Percentiles rank a stretch among this genome's conserved stretches.
Evolutionary conservation across 2,113 vertebrate species (phyloP).

Genomic region (Rhinogobius similis): DNA sequence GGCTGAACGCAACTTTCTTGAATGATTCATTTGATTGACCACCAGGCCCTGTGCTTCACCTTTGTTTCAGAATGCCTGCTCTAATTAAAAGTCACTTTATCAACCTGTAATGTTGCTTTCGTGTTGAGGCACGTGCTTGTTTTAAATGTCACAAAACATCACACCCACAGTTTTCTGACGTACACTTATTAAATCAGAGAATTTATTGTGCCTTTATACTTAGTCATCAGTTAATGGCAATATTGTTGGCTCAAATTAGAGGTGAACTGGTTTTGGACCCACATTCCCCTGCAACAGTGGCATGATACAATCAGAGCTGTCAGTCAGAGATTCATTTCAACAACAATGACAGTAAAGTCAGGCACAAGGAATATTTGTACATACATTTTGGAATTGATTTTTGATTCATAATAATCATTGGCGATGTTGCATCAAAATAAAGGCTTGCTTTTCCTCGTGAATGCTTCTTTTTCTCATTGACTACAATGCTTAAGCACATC

Average conservation of each 20-base stretch:
- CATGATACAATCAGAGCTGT: not conserved
- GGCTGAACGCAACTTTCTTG: no score
- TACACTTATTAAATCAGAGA: not conserved
- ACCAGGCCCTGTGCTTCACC: no score
- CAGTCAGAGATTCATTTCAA: not conserved
- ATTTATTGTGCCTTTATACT: not conserved
- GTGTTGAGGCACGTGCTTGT: not conserved
- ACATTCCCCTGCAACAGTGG: not conserved
- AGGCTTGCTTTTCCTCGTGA: no score
- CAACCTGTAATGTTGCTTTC: not conserved
- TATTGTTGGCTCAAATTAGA: not conserved
- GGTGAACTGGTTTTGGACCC: not conserved
- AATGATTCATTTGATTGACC: no score
- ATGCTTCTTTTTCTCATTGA: no score
- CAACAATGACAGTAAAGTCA: no score
- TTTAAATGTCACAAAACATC: not conserved
- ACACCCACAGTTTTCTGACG: conserved; percentile 1
- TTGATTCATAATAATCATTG: not conserved
- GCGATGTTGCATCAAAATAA: not conserved
- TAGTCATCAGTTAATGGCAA: not conserved
- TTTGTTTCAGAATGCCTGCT: no score
- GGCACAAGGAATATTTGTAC: not conserved
- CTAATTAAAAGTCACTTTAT: not conserved
- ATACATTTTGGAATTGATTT: not conserved
- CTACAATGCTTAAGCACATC: not conserved